Percentiles rank a stretch among this genome's conserved stretches.
phyloP scores from a whole-genome alignment of 2,797 vertebrate species.

The Phyllotis vaccarum region DNA sequence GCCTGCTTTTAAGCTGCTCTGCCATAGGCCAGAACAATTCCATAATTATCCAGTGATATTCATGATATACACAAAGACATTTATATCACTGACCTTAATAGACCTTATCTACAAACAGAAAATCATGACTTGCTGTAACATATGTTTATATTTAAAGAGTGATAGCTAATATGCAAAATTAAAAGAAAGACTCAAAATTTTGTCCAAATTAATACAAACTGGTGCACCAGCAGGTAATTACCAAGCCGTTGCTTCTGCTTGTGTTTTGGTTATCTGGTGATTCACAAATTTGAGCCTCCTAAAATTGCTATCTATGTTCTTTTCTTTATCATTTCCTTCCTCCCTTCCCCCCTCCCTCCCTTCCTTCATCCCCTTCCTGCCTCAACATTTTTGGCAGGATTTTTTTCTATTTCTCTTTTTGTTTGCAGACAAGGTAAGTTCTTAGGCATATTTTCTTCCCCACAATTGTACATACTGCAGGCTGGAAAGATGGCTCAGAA shows the following conservation, averaged over 20 bases:
- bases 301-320: not conserved
- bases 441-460: not conserved
- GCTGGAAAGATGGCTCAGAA: not conserved
- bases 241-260: not conserved
- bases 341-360: no score
- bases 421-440: not conserved
- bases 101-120: not conserved
- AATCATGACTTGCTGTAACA: not conserved
- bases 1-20: no score
- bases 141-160: not conserved
- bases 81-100: not conserved
- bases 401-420: not conserved
- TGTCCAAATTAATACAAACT: not conserved
- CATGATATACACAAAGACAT: no score
- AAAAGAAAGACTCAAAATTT: not conserved
- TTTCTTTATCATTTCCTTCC: not conserved
- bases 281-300: not conserved
- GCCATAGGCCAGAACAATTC: no score
- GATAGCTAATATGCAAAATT: not conserved
- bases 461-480: not conserved
- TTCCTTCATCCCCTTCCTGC: not conserved
- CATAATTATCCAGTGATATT: no score
- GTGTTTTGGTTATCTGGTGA: not conserved
- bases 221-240: not conserved
- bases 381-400: no score